phyloP scores from a whole-genome alignment of 2,888 invertebrate species.

The Chamaedrilus cognettii region DNA sequence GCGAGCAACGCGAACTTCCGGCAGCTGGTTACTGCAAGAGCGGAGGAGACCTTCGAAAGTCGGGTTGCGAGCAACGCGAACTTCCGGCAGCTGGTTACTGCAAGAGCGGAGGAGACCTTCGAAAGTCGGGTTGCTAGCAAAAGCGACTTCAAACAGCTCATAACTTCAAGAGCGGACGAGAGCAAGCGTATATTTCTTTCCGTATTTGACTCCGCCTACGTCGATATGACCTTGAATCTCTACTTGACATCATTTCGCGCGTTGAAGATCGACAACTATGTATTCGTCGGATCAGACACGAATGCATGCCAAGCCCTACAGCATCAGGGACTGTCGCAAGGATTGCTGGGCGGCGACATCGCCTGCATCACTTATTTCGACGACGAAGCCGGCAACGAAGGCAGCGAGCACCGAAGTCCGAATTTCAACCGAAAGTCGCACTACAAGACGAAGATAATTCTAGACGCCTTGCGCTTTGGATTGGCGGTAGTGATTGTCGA shows the following conservation, averaged over 20 bases:
- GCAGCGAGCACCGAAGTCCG: slow-evolving; percentile 22
- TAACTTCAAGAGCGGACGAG: background rate
- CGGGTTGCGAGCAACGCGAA: too few relatives aligned
- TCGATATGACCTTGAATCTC: background rate
- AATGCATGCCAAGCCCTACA: background rate
- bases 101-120: too few relatives aligned
- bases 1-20: too few relatives aligned
- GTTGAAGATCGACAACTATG: background rate
- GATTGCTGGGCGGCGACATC: background rate
- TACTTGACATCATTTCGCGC: background rate
- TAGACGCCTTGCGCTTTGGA: slow-evolving; percentile 22
- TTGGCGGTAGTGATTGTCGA: slow-evolving; percentile 29
- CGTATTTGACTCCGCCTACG: background rate
- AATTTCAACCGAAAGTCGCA: slow-evolving; percentile 29
- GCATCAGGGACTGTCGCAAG: background rate
- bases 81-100: too few relatives aligned
- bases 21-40: too few relatives aligned
- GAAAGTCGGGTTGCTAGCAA: too few relatives aligned
- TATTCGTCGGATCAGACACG: background rate
- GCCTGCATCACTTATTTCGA: background rate
- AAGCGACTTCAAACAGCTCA: too few relatives aligned
- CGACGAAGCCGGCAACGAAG: background rate
- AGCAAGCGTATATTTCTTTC: background rate
- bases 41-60: too few relatives aligned
- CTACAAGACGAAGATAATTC: slow-evolving; percentile 33